Conservation (phyloP, 2,888 invertebrate genomes). For the Pinctada fucata region DNA sequence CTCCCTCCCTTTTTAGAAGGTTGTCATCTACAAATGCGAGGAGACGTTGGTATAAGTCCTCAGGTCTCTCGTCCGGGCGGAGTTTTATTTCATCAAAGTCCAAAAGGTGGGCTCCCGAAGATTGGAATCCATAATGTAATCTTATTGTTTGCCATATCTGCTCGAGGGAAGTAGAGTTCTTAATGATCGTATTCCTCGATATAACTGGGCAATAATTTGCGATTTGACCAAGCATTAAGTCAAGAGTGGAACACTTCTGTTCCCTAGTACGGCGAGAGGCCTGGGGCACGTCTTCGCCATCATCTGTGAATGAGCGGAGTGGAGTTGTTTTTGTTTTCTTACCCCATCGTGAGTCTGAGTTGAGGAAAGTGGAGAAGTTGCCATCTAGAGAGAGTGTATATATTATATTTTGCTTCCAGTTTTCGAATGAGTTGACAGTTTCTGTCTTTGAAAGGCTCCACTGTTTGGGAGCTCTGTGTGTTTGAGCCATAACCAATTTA, state of each 20-base stretch:
- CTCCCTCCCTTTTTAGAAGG: slow-evolving; percentile 30
- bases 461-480: slow-evolving; percentile 36
- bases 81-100: slow-evolving; percentile 35
- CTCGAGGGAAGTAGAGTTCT: slow-evolving; percentile 22
- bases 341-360: slow-evolving; percentile 33
- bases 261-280: slow-evolving; percentile 20
- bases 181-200: slow-evolving; percentile 21
- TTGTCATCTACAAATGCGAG: slow-evolving; percentile 45
- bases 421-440: slow-evolving; percentile 42
- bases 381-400: slow-evolving; percentile 43
- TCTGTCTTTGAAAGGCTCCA: slow-evolving; percentile 37
- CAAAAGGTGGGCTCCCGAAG: slow-evolving; percentile 23
- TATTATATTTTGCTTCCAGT: slow-evolving; percentile 44
- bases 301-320: slow-evolving; percentile 37
- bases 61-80: slow-evolving; percentile 45
- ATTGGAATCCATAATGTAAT: slow-evolving; percentile 42
- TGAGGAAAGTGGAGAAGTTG: slow-evolving; percentile 41
- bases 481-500: neutral
- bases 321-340: slow-evolving; percentile 36
- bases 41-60: slow-evolving; percentile 42
- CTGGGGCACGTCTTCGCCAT: slow-evolving; percentile 31
- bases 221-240: slow-evolving; percentile 49
- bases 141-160: slow-evolving; percentile 28
- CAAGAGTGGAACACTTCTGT: slow-evolving; percentile 13
- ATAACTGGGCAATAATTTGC: slow-evolving; percentile 47